A percentile compares a stretch with the other conserved stretches of the same genome.
Evolutionary conservation across 2,888 invertebrate species (phyloP).

Genomic region (Patella ulyssiponensis): DNA sequence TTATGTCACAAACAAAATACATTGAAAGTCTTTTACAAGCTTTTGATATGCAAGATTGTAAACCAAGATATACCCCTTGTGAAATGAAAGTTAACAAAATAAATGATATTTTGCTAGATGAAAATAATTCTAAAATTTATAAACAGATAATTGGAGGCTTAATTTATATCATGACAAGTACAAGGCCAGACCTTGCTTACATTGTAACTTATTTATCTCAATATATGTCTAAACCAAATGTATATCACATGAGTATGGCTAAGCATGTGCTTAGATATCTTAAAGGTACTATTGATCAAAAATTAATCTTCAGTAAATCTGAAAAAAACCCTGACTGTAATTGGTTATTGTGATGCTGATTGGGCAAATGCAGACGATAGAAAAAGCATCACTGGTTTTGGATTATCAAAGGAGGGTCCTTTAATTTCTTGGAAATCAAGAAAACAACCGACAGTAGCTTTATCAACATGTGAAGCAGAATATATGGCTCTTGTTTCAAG

Average conservation of each 20-base stretch:
- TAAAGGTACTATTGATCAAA: slow-evolving; percentile 18
- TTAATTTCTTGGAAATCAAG: neutral
- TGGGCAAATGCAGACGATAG: slow-evolving; percentile 4
- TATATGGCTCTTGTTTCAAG: slow-evolving; percentile 25
- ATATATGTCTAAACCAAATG: slow-evolving; percentile 19
- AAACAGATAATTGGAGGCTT: slow-evolving; percentile 20
- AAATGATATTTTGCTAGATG: neutral
- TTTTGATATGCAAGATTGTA: slow-evolving; percentile 21
- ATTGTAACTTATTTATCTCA: slow-evolving; percentile 25
- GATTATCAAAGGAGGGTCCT: neutral
- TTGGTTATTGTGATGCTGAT: neutral
- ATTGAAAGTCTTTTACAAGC: neutral
- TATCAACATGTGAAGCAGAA: slow-evolving; percentile 37
- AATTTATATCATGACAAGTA: slow-evolving; percentile 27
- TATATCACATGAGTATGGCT: slow-evolving; percentile 7
- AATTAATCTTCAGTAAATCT: slow-evolving; percentile 14
- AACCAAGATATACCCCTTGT: slow-evolving; percentile 16
- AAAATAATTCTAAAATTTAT: slow-evolving; percentile 16
- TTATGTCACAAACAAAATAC: slow-evolving; percentile 19
- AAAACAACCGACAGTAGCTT: slow-evolving; percentile 27
- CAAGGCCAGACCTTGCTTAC: slow-evolving; percentile 21
- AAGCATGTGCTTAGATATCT: slow-evolving; percentile 28
- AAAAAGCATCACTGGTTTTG: slow-evolving; percentile 24
- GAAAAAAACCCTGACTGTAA: neutral
- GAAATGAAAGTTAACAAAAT: slow-evolving; percentile 11